Evolutionary conservation across 2,888 invertebrate species (phyloP), one percentile per base, ranked within the genome.

Genomic region (Drosophila fulvimacula): DNA sequence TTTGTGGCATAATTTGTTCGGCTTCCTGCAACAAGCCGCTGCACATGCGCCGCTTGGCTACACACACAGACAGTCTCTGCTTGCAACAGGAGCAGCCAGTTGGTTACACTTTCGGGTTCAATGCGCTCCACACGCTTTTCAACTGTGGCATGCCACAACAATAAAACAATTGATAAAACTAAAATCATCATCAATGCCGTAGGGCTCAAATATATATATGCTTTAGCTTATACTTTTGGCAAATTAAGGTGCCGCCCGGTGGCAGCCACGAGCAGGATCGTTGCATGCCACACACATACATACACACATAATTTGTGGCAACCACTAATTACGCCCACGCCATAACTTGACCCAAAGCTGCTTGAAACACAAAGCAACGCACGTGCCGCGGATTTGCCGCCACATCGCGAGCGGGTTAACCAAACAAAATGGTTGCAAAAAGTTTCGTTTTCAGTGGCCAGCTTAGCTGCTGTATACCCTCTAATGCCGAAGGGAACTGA

Each of bases 11-110:
- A 84, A 84, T 88, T 84, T 84, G 88, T 85, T 85, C 52, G 77
- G 88, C 87, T 86, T 83, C 82, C 85, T 88, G 83, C 83, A 88
- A 88, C 83, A 84, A 85, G 88, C 83, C 85, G 83, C 69, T 84
- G 83, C 83, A 84, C 83, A 84, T 88, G 86, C 80, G 76, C 69
- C 80, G 88, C 88, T 75, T 88, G 80, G 88, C 72, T 85, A 70
- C 73, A 81, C 84, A 68, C 60, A 49, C 13, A 49, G 36, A 48
- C 32, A 34, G 24, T 51, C 17, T 44, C 24, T 21, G 48, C 62
- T 74, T 67, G 74, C 67, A 70, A 77, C 74, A 73, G 74, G 78
- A 76, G 78, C 58, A 58, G 36, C 78, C 78, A 73, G 76, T 72
- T 76, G 73, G 76, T 76, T 76, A 76, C 78, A 76, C 69, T 78